Percentiles rank a stretch among this genome's conserved stretches.
Conservation (phyloP, 1,140 invertebrate genomes). For the Aporrectodea caliginosa region DNA sequence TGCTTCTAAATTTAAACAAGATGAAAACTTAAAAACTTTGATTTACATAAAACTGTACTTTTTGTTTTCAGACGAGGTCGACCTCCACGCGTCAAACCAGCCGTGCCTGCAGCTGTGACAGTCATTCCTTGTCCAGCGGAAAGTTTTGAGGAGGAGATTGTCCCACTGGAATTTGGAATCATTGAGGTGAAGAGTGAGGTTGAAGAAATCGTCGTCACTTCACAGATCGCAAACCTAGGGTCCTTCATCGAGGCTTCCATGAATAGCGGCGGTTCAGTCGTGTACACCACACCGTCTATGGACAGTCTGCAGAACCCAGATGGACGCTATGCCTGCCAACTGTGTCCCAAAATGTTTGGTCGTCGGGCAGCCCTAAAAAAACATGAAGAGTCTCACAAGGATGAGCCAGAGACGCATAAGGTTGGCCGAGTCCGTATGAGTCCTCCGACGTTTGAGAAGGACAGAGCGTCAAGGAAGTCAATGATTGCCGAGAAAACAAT, state of each 20-base stretch:
- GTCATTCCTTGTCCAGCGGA: too few species aligned
- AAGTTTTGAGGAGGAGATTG: not conserved
- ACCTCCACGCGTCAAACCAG: too few species aligned
- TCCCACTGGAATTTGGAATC: not conserved
- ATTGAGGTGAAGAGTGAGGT: not conserved
- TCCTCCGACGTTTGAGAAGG: not conserved
- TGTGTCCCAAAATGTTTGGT: not conserved
- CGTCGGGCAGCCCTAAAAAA: not conserved
- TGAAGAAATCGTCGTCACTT: not conserved
- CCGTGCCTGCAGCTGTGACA: too few species aligned
- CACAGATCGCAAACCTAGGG: not conserved
- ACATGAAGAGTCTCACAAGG: not conserved
- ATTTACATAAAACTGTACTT: too few species aligned
- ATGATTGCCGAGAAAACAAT: not conserved
- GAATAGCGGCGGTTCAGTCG: not conserved
- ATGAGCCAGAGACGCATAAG: too few species aligned
- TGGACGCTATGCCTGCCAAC: not conserved
- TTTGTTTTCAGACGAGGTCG: too few species aligned
- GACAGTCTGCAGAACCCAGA: too few species aligned
- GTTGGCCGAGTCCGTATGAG: not conserved
- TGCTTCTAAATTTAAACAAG: too few species aligned
- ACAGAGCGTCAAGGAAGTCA: not conserved
- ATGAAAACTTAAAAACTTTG: too few species aligned
- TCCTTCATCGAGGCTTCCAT: not conserved
- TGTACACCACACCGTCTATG: not conserved